Conservation (phyloP, 2,797 vertebrate genomes). For the Pampus argenteus region DNA sequence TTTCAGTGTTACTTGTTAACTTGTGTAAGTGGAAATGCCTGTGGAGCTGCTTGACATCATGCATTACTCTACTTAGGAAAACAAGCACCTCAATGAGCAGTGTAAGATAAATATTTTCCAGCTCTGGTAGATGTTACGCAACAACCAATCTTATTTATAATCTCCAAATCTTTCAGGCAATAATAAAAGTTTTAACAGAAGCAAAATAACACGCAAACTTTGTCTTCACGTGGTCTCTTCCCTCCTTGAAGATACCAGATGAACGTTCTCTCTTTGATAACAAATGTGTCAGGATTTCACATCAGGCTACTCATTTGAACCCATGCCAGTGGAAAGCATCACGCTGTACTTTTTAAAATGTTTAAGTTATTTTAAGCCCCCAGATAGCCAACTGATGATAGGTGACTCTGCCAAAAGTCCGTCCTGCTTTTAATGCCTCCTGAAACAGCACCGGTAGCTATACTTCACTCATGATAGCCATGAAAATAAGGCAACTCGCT, state of each 20-base stretch:
- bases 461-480: constrained; percentile 49
- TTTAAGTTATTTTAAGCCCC: constrained; percentile 56
- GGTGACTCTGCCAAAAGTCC: constrained; percentile 57
- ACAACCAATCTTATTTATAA: constrained; percentile 29
- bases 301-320: constrained; percentile 39
- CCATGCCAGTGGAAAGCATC: constrained; percentile 52
- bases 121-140: constrained; percentile 17
- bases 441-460: constrained; percentile 59
- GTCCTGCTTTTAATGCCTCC: constrained; percentile 51
- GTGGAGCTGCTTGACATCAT: constrained; percentile 29
- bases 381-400: constrained; percentile 50
- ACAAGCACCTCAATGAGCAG: constrained; percentile 14
- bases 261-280: constrained; percentile 34
- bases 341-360: constrained; percentile 53
- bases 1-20: constrained; percentile 30
- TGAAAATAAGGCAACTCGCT: constrained; percentile 60
- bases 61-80: constrained; percentile 22
- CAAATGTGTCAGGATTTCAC: constrained; percentile 40
- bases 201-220: constrained; percentile 22
- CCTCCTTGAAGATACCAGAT: constrained; percentile 17
- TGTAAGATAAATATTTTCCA: constrained; percentile 16
- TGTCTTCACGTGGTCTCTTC: background rate
- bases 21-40: constrained; percentile 33
- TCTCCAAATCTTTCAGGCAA: constrained; percentile 7
- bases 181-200: constrained; percentile 23